Evolutionary conservation across 2,888 invertebrate species (phyloP).

Genomic region (Piscicola geometra): DNA sequence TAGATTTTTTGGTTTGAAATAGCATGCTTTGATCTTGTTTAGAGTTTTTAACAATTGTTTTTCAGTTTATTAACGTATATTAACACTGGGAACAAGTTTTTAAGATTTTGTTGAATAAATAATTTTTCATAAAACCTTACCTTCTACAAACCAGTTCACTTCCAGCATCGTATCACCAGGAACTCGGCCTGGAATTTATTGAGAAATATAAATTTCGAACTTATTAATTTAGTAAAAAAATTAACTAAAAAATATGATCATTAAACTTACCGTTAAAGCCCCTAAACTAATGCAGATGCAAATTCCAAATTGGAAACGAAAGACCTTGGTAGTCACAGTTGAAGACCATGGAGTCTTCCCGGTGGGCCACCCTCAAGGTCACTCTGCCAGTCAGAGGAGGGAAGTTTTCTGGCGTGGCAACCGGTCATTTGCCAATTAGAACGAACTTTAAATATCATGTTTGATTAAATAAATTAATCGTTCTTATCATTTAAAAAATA

Average conservation of each 20-base stretch:
- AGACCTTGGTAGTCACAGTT: conserved; percentile 38
- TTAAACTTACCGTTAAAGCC: too few species aligned
- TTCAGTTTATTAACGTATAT: neutral
- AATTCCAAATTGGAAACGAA: neutral
- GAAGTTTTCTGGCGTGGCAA: conserved; percentile 38
- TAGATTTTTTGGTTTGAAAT: too few species aligned
- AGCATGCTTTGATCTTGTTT: too few species aligned
- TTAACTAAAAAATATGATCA: neutral
- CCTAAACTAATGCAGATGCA: too few species aligned
- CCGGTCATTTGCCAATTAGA: neutral
- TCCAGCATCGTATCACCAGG: conserved; percentile 32
- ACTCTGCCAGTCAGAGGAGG: conserved; percentile 37
- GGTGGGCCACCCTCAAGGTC: conserved; percentile 22
- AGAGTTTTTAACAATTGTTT: neutral
- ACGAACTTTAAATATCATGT: neutral
- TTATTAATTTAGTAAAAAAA: neutral
- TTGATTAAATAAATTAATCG: too few species aligned
- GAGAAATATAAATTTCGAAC: neutral
- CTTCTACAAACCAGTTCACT: conserved; percentile 41
- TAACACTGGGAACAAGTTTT: neutral
- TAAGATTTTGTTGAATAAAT: neutral
- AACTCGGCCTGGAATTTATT: neutral
- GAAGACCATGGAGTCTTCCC: conserved; percentile 36
- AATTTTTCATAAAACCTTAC: conserved; percentile 23
- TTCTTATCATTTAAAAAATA: too few species aligned